These are phyloP conservation scores for Idaea straminata DNA, from an alignment of 2,888 invertebrate genomes.

Conservation along the genomic window DNA sequence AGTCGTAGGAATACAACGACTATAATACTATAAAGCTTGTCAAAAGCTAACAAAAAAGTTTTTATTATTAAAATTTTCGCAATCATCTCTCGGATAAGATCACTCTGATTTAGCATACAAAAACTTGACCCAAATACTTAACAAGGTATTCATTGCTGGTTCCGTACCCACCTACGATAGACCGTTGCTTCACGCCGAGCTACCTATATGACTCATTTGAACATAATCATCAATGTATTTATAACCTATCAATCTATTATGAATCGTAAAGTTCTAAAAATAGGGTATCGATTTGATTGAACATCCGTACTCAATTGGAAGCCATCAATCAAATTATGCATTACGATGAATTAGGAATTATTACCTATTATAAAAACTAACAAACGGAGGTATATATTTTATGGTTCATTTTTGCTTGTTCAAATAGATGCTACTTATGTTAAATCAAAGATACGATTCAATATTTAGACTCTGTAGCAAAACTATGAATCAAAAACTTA, in stretches of 20 bases:
- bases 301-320: neutral
- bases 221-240: slow-evolving; percentile 14
- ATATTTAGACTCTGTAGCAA: no score
- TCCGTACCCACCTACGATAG: slow-evolving; percentile 24
- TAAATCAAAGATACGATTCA: no score
- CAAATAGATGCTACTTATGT: no score
- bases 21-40: neutral
- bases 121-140: slow-evolving; percentile 22
- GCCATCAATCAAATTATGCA: neutral
- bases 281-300: neutral
- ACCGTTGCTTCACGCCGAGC: slow-evolving; percentile 21
- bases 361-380: neutral
- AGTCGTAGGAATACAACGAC: neutral
- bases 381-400: neutral
- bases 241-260: slow-evolving; percentile 12
- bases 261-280: neutral
- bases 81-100: neutral
- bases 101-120: slow-evolving; percentile 21
- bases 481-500: no score
- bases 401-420: neutral
- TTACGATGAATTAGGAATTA: neutral
- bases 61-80: neutral
- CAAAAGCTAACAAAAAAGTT: neutral
- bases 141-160: slow-evolving; percentile 20
- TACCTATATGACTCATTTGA: slow-evolving; percentile 23